Evolutionary conservation across 2,113 vertebrate genomes (phyloP).

Genomic region (Malurus cyaneus): DNA sequence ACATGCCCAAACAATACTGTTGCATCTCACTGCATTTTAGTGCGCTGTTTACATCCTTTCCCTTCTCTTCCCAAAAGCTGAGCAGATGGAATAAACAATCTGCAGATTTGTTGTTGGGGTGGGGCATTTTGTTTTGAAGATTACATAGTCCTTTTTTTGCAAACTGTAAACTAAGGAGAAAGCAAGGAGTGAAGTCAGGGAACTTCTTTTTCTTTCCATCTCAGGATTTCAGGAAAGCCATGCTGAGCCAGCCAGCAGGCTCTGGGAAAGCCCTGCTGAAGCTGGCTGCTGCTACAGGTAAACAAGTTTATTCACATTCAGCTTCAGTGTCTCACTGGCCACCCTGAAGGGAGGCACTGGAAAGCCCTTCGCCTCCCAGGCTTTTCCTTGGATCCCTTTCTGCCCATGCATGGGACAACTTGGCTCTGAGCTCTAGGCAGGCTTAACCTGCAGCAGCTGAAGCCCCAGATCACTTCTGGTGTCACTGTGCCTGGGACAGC

Average conservation of each 20-base stretch:
- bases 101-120: background rate
- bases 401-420: rapidly evolving
- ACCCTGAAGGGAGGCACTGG: rapidly evolving
- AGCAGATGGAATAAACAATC: background rate
- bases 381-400: background rate
- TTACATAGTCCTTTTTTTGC: background rate
- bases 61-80: background rate
- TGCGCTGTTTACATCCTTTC: background rate
- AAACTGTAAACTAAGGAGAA: background rate
- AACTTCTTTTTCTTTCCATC: background rate
- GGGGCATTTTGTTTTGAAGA: background rate
- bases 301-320: background rate
- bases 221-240: background rate
- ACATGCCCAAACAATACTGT: background rate
- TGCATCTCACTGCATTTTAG: background rate
- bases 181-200: background rate
- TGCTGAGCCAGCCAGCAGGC: background rate
- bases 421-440: rapidly evolving
- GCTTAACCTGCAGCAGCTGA: background rate
- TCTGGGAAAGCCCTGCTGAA: background rate
- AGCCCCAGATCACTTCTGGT: background rate
- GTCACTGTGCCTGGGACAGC: background rate
- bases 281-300: background rate
- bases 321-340: background rate
- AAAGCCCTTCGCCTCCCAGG: background rate